phyloP scores from a whole-genome alignment of 2,888 invertebrate species.

The Philhelius pedissequus region DNA sequence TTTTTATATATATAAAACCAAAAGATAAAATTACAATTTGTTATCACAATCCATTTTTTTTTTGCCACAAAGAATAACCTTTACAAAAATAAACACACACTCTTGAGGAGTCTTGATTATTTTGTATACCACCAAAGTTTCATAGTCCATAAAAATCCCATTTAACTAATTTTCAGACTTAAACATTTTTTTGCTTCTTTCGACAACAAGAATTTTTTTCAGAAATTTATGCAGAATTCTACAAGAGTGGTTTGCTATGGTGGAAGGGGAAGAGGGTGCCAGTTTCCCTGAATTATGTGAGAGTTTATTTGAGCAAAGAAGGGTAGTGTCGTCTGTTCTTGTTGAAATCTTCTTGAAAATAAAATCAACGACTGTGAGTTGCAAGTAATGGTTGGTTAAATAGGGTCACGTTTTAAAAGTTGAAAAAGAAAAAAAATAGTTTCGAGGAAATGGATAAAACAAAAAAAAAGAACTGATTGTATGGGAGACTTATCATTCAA shows the following conservation, averaged over 20 bases:
- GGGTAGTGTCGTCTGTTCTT: background rate
- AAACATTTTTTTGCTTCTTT: background rate
- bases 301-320: background rate
- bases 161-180: background rate
- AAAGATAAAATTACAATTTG: background rate
- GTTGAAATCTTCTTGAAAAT: background rate
- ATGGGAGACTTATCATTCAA: no score
- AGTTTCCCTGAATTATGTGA: background rate
- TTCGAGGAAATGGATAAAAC: no score
- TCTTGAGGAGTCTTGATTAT: background rate
- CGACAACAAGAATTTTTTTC: background rate
- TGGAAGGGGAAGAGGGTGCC: no score
- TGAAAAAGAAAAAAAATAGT: no score
- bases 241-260: no score
- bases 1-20: background rate
- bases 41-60: constrained; percentile 18
- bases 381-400: background rate
- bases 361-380: background rate
- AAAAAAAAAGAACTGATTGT: no score
- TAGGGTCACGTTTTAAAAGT: no score
- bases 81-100: background rate
- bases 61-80: constrained; percentile 46
- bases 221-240: background rate
- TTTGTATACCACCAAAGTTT: background rate
- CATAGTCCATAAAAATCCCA: background rate